These are phyloP conservation scores for Uria lomvia DNA, from an alignment of 2,113 vertebrate genomes.

Conservation along the genomic window DNA sequence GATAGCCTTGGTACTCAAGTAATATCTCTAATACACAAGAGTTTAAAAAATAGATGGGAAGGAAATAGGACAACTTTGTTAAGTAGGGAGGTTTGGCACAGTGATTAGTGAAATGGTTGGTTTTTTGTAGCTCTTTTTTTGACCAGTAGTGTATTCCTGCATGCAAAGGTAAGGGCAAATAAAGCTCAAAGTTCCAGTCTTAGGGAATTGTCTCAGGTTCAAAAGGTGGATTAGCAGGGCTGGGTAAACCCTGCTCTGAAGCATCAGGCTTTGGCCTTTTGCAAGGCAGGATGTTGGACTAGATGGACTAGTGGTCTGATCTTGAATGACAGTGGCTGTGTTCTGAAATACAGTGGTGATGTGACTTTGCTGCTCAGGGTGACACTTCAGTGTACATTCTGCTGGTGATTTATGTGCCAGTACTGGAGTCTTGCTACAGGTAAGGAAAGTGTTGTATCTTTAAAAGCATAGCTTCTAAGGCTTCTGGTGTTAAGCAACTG, in stretches of 20 bases:
- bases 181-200: neutral
- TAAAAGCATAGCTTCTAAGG: neutral
- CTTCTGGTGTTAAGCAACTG: neutral
- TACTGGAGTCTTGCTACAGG: neutral
- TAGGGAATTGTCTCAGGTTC: neutral
- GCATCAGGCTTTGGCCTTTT: neutral
- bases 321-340: neutral
- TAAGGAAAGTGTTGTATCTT: neutral
- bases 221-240: neutral
- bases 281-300: neutral
- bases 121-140: neutral
- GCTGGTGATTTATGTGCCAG: neutral
- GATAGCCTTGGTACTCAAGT: neutral
- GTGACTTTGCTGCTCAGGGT: neutral
- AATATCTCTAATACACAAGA: rapidly evolving
- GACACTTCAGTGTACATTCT: neutral
- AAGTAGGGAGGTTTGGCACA: neutral
- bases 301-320: neutral
- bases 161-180: neutral
- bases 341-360: neutral
- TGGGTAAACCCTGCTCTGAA: neutral
- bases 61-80: neutral
- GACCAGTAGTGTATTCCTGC: neutral
- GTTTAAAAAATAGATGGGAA: neutral
- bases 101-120: neutral